Evolutionary conservation across 2,113 vertebrate genomes (phyloP).

Genomic region (Emydocephalus ijimae): DNA sequence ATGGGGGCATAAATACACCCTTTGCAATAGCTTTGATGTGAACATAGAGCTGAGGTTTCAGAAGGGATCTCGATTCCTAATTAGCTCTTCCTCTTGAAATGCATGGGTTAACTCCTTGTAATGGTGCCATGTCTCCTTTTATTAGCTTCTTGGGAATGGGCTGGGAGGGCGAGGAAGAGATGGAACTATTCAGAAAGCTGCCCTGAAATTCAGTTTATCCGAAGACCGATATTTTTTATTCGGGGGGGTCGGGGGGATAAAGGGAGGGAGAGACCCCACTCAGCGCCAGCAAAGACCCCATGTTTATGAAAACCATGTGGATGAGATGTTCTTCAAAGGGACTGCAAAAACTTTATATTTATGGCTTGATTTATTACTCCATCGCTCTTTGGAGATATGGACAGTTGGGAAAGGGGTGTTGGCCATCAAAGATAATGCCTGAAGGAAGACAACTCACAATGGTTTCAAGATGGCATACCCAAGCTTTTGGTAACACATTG

Average conservation of each 20-base stretch:
- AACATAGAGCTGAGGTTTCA: conserved; percentile 59
- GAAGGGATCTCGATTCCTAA: conserved; percentile 61
- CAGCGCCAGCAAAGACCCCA: conserved; percentile 8
- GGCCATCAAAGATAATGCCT: conserved; percentile 45
- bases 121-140: conserved; percentile 34
- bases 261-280: background rate
- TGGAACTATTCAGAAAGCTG: background rate
- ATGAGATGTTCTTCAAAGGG: conserved; percentile 54
- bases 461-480: background rate
- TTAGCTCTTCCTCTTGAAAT: conserved; percentile 57
- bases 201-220: conserved; percentile 22
- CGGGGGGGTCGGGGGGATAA: background rate
- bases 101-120: conserved; percentile 58
- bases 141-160: conserved; percentile 29
- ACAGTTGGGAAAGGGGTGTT: conserved; percentile 10
- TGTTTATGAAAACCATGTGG: conserved; percentile 26
- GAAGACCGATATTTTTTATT: conserved; percentile 9
- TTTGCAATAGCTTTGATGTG: conserved; percentile 75
- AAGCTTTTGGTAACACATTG: background rate
- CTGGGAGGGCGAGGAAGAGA: background rate
- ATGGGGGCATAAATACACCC: conserved; percentile 80
- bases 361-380: conserved; percentile 53
- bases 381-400: conserved; percentile 49
- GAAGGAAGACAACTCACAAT: conserved; percentile 3
- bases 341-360: conserved; percentile 36